Conservation (phyloP, 2,888 invertebrate species). For the Thereva unica region DNA sequence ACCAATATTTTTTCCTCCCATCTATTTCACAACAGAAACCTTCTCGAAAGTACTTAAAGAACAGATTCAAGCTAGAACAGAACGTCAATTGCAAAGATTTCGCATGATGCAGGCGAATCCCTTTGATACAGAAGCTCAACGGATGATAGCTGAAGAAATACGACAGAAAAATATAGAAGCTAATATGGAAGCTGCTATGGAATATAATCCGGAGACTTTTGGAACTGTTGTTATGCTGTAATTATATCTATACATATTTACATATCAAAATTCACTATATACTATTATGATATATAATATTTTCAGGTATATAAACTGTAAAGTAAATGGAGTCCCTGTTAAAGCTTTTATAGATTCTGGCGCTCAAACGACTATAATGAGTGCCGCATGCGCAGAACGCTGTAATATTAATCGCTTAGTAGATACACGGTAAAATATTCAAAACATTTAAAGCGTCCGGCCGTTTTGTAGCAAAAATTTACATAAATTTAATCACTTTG, state of each 20-base stretch:
- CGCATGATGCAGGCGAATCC: constrained; percentile 93
- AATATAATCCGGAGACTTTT: constrained; percentile 97
- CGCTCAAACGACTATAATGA: constrained; percentile 99
- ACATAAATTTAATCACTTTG: too few relatives aligned
- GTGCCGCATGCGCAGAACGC: constrained; percentile 90
- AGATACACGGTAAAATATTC: constrained; percentile 68
- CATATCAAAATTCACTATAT: constrained; percentile 15
- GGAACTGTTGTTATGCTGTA: constrained; percentile 95
- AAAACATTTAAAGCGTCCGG: background rate
- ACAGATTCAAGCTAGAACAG: constrained; percentile 79
- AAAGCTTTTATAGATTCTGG: constrained; percentile 99
- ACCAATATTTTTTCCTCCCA: background rate
- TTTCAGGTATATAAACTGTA: constrained; percentile 83
- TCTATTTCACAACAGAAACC: constrained; percentile 62
- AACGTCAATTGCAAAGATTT: constrained; percentile 78
- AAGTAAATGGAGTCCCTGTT: constrained; percentile 94
- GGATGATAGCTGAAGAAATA: constrained; percentile 94
- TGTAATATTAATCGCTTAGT: constrained; percentile 90
- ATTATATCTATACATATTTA: constrained; percentile 38
- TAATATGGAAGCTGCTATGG: constrained; percentile 98
- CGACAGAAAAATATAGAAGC: constrained; percentile 94
- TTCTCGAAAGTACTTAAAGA: constrained; percentile 80
- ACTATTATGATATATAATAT: constrained; percentile 3
- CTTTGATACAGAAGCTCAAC: constrained; percentile 93
- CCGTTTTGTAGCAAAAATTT: too few relatives aligned